Evolutionary conservation across 2,888 invertebrate species (phyloP).

Genomic region (Scaptomyza polygonia): DNA sequence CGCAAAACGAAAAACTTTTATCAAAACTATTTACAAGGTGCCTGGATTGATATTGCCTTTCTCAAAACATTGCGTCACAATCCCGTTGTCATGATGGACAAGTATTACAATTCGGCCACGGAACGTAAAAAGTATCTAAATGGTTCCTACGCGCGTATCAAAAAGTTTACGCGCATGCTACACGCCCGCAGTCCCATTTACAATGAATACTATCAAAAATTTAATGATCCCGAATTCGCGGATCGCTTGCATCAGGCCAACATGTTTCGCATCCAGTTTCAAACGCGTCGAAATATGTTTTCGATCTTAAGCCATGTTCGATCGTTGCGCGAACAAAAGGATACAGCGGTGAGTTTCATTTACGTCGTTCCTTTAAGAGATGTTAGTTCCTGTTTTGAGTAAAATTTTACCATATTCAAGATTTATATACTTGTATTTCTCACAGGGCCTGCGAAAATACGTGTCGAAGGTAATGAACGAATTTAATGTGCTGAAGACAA

Average conservation of each 20-base stretch:
- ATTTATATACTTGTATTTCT: too few species aligned
- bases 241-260: constrained; percentile 41
- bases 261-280: constrained; percentile 62
- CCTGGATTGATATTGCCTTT: constrained; percentile 56
- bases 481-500: constrained; percentile 65
- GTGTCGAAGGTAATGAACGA: constrained; percentile 64
- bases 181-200: constrained; percentile 70
- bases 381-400: too few species aligned
- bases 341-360: constrained; percentile 34
- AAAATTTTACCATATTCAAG: too few species aligned
- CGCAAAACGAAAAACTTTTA: constrained; percentile 64
- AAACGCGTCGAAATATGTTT: constrained; percentile 67
- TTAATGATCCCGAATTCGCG: constrained; percentile 4
- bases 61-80: constrained; percentile 44
- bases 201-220: constrained; percentile 37
- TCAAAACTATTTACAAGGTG: constrained; percentile 48
- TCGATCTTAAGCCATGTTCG: constrained; percentile 51
- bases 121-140: constrained; percentile 24
- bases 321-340: constrained; percentile 32
- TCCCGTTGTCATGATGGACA: constrained; percentile 33
- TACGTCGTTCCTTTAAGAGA: too few species aligned
- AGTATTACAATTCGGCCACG: constrained; percentile 10
- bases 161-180: constrained; percentile 59
- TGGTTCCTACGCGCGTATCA: constrained; percentile 19
- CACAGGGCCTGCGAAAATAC: constrained; percentile 52